Evolutionary conservation across 2,888 invertebrate genomes (phyloP).

Genomic region (Agriopis leucophaearia): DNA sequence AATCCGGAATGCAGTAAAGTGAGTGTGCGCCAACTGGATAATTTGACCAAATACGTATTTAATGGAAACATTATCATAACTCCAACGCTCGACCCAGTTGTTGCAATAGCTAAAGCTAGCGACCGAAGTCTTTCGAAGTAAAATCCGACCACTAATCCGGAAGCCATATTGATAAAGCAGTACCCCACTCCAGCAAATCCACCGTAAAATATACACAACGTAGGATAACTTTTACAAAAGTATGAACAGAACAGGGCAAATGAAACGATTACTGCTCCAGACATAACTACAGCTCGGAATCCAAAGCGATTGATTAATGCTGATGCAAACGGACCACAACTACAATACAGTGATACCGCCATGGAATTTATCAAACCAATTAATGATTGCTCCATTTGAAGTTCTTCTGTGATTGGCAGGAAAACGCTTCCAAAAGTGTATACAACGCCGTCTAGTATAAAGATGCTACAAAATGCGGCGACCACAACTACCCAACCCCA

Average conservation of each 20-base stretch:
- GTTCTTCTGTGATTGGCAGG: slow-evolving; percentile 65
- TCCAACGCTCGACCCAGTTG: slow-evolving; percentile 74
- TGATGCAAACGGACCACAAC: slow-evolving; percentile 70
- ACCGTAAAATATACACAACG: slow-evolving; percentile 71
- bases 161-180: slow-evolving; percentile 70
- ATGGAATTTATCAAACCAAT: slow-evolving; percentile 75
- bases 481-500: slow-evolving; percentile 80
- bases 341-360: slow-evolving; percentile 71
- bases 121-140: slow-evolving; percentile 77
- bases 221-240: slow-evolving; percentile 61
- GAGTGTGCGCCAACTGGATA: slow-evolving; percentile 72
- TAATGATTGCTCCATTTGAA: slow-evolving; percentile 60
- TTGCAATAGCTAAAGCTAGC: slow-evolving; percentile 69
- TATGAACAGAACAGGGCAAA: slow-evolving; percentile 67
- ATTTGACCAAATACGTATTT: slow-evolving; percentile 64
- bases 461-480: slow-evolving; percentile 64
- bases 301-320: slow-evolving; percentile 80
- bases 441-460: slow-evolving; percentile 70
- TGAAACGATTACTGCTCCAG: slow-evolving; percentile 69
- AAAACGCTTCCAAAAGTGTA: slow-evolving; percentile 76
- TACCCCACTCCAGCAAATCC: slow-evolving; percentile 70
- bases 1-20: slow-evolving; percentile 74
- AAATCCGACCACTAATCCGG: slow-evolving; percentile 74
- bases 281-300: slow-evolving; percentile 74
- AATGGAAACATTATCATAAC: slow-evolving; percentile 70